Base-by-base conservation (phyloP, 2,113 vertebrate species). In the Stictonetta naevosa region DNA sequence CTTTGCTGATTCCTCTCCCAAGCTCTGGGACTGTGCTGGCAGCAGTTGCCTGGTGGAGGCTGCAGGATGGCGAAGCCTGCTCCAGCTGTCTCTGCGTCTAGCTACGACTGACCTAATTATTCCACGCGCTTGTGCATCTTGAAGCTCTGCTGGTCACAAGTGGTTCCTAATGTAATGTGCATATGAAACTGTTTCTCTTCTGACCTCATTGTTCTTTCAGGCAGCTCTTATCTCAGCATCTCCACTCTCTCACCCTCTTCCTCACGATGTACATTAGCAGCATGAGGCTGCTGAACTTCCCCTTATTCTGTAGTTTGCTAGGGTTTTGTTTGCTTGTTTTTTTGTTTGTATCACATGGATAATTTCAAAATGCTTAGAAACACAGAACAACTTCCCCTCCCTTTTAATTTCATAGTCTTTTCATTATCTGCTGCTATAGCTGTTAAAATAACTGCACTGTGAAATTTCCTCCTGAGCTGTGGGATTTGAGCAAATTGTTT, bases 31-130 rank as follows among this genome's bases (percentile, higher is more conserved):
- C 7, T 60, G n/a, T 77, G 71, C 40, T 1, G 9, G 44, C 53
- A 3, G 8, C 0, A 0, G 20, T 74, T 86, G 89, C 40, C 67
- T n/a, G 40, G 21, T 69, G 67, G 90, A 95, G 73, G n/a, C 6
- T 66, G 20, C 13, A n/a, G 75, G 12, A 44, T 0, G 2, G 50
- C 81, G 83, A 82, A 96, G 60, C 72, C 71, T 69, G 59, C 87
- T 56, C 26, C 73, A 76, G 58, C 58, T 81, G 72, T 34, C 74
- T 86, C 75, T 93, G 87, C 25, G 31, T 74, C 59, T 69, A 94
- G 93, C 87, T 60, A 71, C 0, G 2, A 29, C 83, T 94, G 93
- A 95, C 93, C 88, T 92, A 84, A 96, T 95, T 95, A 86, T 93
- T 93, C 64, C 76, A 64, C 80, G 80, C 53, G 0, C 87, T 83